Base-by-base conservation (phyloP, 2,888 invertebrate species). In the Phanerotoma sp. region DNA sequence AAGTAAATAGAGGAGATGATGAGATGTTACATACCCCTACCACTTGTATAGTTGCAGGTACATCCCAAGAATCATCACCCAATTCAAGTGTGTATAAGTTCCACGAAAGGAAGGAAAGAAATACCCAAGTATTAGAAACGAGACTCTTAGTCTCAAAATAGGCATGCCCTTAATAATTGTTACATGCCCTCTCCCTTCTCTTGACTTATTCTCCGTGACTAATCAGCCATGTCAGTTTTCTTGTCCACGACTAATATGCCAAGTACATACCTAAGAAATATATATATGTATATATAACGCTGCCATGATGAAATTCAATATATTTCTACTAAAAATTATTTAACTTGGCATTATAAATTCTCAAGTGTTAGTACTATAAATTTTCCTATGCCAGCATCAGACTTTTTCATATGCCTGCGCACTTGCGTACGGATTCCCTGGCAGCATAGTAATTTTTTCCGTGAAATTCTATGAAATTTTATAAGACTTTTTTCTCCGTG, bases 161-260 rank as follows among this genome's bases (percentile, higher is more conserved):
- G 25, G 40, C 33, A 51, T 33, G 25, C 15, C 57, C 59, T 57
- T 56, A 58, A 61, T 61, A n/a, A 64, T 63, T 66, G 62, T 65
- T 62, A 61, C 62, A 62, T 62, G 58, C 60, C 60, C 63, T 61
- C 50, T 56, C 30, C n/a, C n/a, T n/a, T n/a, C 45, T 30, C 52
- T 37, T 18, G 61, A 58, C 62, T 64, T 62, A 65, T 64, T 66
- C 62, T 64, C 62, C 65, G 62, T 65, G 58, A 61, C 64, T 66
- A 66, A 66, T 66, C 66, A 62, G 65, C 63, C 66, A 66, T 66
- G 61, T 60, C 51, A 35, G 35, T 21, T n/a, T n/a, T 22, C 37
- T 37, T 18, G 47, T 21, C 37, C 16, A 38, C 49, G 22, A 18
- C 49, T 30, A 49, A 40, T 20, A 40, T 18, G 16, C 11, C 18